These are phyloP conservation scores for Eriocheir sinensis DNA, from an alignment of 1,140 invertebrate species.

Conservation along the genomic window DNA sequence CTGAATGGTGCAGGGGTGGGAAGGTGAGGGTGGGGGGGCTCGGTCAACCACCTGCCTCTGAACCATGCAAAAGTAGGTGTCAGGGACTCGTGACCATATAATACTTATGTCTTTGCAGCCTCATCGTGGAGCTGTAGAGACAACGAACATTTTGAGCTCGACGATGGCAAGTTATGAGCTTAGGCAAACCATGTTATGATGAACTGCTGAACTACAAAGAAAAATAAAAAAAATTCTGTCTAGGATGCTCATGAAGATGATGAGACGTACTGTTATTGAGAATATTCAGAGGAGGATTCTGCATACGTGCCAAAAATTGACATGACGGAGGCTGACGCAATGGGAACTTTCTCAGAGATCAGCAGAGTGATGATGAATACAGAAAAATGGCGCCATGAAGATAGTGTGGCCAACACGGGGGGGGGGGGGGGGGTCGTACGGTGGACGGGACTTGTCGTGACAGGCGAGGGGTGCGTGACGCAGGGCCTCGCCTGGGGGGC, in stretches of 20 bases:
- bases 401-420: background rate
- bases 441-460: slow-evolving; percentile 5
- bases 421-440: background rate
- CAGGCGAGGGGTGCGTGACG: background rate
- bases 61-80: background rate
- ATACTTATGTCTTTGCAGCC: background rate
- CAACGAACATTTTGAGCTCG: background rate
- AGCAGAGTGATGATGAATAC: slow-evolving; percentile 4
- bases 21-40: background rate
- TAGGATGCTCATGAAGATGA: background rate
- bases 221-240: too few relatives aligned
- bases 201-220: too few relatives aligned
- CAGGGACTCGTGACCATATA: background rate
- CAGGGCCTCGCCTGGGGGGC: background rate
- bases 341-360: background rate
- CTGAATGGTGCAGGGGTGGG: background rate
- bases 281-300: too few relatives aligned
- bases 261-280: background rate
- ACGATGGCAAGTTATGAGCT: too few relatives aligned
- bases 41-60: slow-evolving; percentile 28
- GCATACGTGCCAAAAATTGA: background rate
- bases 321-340: background rate
- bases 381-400: slow-evolving; percentile 1
- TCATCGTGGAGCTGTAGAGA: background rate
- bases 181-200: too few relatives aligned